Percentiles rank a stretch among this genome's conserved stretches.
phyloP scores from a whole-genome alignment of 2,113 vertebrate species.

The Lophochroa leadbeateri region DNA sequence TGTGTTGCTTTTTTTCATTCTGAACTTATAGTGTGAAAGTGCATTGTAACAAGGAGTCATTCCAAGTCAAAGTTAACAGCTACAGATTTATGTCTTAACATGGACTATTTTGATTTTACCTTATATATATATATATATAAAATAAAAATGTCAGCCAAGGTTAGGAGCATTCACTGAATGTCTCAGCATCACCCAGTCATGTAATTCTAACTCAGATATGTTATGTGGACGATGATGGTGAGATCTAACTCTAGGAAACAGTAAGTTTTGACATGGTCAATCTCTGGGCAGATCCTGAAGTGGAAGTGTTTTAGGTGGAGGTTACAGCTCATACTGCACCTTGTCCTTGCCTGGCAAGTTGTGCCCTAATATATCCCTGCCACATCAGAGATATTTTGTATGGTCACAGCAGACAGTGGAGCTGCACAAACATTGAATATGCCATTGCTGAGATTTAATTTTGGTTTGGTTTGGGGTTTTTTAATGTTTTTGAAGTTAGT shows the following conservation, averaged over 20 bases:
- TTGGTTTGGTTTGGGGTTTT: neutral
- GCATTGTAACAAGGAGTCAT: neutral
- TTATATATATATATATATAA: neutral
- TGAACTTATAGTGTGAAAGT: neutral
- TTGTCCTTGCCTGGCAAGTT: neutral
- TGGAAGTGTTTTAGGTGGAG: neutral
- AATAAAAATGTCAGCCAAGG: neutral
- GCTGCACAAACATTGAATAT: neutral
- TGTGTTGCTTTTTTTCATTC: neutral
- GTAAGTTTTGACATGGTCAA: neutral
- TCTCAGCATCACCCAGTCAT: neutral
- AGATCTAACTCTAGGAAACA: neutral
- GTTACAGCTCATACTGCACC: neutral
- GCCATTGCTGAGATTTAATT: neutral
- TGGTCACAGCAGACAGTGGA: neutral
- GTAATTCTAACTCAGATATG: neutral
- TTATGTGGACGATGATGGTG: neutral
- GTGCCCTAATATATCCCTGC: neutral
- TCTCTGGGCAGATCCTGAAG: neutral
- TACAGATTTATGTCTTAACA: neutral
- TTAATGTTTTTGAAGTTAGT: neutral
- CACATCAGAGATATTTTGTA: neutral
- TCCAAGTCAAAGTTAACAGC: neutral
- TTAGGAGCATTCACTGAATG: neutral
- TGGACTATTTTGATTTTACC: neutral